phyloP scores from a whole-genome alignment of 1,140 invertebrate genomes.

The Pygmarrhopalites habei region DNA sequence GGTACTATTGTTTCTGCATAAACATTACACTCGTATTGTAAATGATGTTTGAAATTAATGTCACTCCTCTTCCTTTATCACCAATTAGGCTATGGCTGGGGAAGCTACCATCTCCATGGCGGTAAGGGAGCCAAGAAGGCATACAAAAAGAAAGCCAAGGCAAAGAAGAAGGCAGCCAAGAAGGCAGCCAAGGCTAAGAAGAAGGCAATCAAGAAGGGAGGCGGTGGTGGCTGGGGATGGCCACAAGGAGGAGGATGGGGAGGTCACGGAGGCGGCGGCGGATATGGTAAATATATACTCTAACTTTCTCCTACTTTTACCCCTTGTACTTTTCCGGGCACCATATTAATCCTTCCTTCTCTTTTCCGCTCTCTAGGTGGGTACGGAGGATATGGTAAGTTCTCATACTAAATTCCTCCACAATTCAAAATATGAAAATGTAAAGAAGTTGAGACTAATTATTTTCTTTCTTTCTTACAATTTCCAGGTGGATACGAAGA shows the following conservation, averaged over 20 bases:
- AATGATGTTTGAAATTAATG: no score
- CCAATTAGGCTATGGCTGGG: constrained; percentile 38
- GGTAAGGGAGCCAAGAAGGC: constrained; percentile 26
- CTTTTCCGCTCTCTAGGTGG: no score
- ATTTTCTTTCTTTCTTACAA: no score
- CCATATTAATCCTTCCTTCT: neutral
- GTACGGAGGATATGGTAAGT: constrained; percentile 17
- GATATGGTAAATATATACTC: constrained; percentile 6
- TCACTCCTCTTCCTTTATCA: no score
- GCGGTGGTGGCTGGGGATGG: constrained; percentile 6
- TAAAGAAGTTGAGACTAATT: no score
- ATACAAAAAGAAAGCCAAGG: constrained; percentile 29
- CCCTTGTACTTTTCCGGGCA: no score
- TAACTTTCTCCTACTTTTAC: neutral
- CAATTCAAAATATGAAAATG: no score
- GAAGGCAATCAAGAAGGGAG: constrained; percentile 24
- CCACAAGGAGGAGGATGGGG: no score
- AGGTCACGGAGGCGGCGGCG: constrained; percentile 13
- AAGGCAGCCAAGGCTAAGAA: constrained; percentile 27
- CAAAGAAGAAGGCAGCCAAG: constrained; percentile 36
- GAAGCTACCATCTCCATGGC: constrained; percentile 36
- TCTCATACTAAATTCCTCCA: no score
- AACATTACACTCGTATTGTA: no score
- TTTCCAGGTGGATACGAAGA: constrained; percentile 37
- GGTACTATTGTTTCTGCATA: no score